phyloP scores from a whole-genome alignment of 2,888 invertebrate genomes.

The Drosophila niveifrons region DNA sequence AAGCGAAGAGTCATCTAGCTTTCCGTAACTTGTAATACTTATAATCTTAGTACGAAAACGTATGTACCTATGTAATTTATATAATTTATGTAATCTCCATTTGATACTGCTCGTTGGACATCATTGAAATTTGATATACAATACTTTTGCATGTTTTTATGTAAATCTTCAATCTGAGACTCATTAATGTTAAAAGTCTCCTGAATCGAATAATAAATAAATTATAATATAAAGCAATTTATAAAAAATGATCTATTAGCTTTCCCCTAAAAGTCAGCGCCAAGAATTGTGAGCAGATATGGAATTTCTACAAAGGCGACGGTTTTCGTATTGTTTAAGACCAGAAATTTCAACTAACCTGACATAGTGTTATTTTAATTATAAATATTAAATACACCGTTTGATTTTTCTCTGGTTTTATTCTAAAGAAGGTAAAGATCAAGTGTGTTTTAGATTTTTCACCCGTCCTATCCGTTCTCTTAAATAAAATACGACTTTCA shows the following conservation, averaged over 20 bases:
- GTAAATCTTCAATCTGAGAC: conserved; percentile 25
- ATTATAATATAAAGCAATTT: conserved; percentile 11
- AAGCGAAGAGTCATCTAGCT: conserved; percentile 73
- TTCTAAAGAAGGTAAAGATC: no score
- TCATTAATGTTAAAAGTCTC: conserved; percentile 18
- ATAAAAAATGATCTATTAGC: not conserved
- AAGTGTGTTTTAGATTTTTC: no score
- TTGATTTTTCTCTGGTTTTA: no score
- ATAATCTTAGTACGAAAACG: conserved; percentile 60
- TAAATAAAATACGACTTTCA: no score
- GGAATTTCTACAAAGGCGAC: no score
- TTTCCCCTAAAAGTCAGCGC: no score
- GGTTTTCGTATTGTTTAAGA: no score
- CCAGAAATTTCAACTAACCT: no score
- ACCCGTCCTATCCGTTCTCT: no score
- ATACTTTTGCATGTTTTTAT: conserved; percentile 11
- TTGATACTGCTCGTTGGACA: conserved; percentile 3
- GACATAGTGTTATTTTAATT: no score
- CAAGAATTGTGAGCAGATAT: no score
- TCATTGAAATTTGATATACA: conserved; percentile 26
- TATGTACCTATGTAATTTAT: conserved; percentile 58
- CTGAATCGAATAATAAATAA: conserved; percentile 24
- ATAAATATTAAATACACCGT: no score
- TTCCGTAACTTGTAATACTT: conserved; percentile 59
- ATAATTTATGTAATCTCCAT: conserved; percentile 33